Percentiles rank a stretch among this genome's conserved stretches.
Conservation (phyloP, 2,797 vertebrate species). For the Pseudochromis fuscus region DNA sequence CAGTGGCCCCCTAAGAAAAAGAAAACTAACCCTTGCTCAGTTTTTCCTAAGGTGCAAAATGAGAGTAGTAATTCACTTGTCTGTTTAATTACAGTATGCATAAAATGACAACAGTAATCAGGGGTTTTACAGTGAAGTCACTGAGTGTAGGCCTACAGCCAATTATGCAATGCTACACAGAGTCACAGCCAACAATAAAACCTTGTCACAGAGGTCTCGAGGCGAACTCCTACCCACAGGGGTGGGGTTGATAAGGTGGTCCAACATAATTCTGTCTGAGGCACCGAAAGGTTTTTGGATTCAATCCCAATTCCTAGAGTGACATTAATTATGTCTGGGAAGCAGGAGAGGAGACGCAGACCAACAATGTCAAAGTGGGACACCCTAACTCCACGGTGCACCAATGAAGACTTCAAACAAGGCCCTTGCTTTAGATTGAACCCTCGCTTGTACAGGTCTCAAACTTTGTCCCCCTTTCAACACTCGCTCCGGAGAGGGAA, state of each 20-base stretch:
- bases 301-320: conserved; percentile 38
- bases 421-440: conserved; percentile 78
- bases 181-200: conserved; percentile 29
- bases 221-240: conserved; percentile 27
- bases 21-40: conserved; percentile 4
- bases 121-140: background rate
- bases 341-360: conserved; percentile 53
- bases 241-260: conserved; percentile 27
- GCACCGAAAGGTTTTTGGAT: conserved; percentile 33
- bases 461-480: conserved; percentile 86
- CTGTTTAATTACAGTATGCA: background rate
- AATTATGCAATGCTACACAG: conserved; percentile 32
- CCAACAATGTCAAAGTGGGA: conserved; percentile 69
- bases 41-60: background rate
- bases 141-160: background rate
- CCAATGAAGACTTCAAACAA: conserved; percentile 83
- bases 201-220: conserved; percentile 10
- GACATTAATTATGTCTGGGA: conserved; percentile 67
- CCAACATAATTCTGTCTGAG: conserved; percentile 41
- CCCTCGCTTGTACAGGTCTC: conserved; percentile 88
- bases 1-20: conserved; percentile 1
- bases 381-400: conserved; percentile 66
- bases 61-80: background rate
- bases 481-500: conserved; percentile 79
- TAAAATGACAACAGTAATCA: background rate